These are phyloP conservation scores for Albula glossodonta DNA, from an alignment of 2,113 vertebrate genomes.

Conservation along the genomic window DNA sequence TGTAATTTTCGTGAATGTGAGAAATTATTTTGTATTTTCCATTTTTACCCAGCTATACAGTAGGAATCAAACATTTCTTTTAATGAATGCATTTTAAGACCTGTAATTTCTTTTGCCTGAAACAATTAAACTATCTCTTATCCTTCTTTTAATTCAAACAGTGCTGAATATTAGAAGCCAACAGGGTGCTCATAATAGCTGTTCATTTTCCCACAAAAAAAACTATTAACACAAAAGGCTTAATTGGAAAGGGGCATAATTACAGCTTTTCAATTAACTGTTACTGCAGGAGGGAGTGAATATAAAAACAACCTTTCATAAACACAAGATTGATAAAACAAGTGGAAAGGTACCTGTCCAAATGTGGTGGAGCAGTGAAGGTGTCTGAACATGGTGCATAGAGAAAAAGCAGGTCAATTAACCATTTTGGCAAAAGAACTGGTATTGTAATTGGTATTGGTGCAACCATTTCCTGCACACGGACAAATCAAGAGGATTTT, in stretches of 20 bases:
- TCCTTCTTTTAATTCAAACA: not conserved
- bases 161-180: conserved; percentile 1
- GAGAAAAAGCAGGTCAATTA: not conserved
- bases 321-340: not conserved
- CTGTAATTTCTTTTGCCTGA: not conserved
- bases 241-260: not conserved
- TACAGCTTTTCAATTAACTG: not conserved
- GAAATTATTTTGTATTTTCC: not conserved
- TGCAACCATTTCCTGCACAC: not conserved
- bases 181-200: not conserved
- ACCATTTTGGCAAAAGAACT: not conserved
- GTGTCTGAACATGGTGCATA: not conserved
- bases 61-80: not conserved
- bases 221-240: not conserved
- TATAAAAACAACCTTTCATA: not conserved
- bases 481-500: not conserved
- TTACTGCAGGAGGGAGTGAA: not conserved
- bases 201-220: not conserved
- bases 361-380: not conserved
- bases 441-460: not conserved
- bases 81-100: not conserved
- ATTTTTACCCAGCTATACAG: not conserved
- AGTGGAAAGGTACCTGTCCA: not conserved
- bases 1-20: conserved; percentile 25
- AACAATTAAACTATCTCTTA: conserved; percentile 3